Evolutionary conservation across 2,113 vertebrate genomes (phyloP).

Genomic region (Ancistrus triradiatus): DNA sequence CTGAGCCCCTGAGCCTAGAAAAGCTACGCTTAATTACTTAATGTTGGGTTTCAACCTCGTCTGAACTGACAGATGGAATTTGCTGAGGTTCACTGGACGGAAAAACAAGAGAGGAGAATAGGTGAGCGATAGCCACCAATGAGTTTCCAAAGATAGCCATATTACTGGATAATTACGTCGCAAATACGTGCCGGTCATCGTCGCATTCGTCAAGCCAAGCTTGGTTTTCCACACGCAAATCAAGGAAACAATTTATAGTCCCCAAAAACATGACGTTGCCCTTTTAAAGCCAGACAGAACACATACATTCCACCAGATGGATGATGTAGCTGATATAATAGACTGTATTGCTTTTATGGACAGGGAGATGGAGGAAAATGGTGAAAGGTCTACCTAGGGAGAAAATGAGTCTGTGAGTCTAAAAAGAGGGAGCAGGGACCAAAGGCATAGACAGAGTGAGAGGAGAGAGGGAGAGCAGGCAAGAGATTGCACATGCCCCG

Average conservation of each 20-base stretch:
- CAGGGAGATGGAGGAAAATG: slow-evolving; percentile 23
- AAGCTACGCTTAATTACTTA: background rate
- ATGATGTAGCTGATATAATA: slow-evolving; percentile 23
- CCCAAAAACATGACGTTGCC: slow-evolving; percentile 44
- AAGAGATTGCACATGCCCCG: slow-evolving; percentile 66
- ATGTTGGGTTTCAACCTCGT: background rate
- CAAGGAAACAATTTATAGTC: slow-evolving; percentile 57
- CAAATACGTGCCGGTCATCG: too few species aligned
- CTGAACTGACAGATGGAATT: background rate
- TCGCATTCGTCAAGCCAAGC: slow-evolving; percentile 1
- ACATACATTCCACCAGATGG: slow-evolving; percentile 30
- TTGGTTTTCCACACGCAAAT: slow-evolving; percentile 44
- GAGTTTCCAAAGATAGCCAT: too few species aligned
- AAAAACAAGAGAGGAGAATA: background rate
- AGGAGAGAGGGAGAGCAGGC: slow-evolving; percentile 45
- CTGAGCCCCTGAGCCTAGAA: slow-evolving; percentile 6
- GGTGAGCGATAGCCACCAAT: background rate
- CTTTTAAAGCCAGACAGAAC: slow-evolving; percentile 50
- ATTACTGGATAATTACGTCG: too few species aligned
- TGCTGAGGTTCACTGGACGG: background rate
- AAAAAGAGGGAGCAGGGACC: slow-evolving; percentile 28
- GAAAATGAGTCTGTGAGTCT: slow-evolving; percentile 24
- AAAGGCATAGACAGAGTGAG: slow-evolving; percentile 29
- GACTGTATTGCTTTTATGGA: slow-evolving; percentile 20
- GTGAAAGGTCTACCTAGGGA: background rate